Base-by-base conservation (phyloP, 1,140 invertebrate species). In the Drusus annulatus region DNA sequence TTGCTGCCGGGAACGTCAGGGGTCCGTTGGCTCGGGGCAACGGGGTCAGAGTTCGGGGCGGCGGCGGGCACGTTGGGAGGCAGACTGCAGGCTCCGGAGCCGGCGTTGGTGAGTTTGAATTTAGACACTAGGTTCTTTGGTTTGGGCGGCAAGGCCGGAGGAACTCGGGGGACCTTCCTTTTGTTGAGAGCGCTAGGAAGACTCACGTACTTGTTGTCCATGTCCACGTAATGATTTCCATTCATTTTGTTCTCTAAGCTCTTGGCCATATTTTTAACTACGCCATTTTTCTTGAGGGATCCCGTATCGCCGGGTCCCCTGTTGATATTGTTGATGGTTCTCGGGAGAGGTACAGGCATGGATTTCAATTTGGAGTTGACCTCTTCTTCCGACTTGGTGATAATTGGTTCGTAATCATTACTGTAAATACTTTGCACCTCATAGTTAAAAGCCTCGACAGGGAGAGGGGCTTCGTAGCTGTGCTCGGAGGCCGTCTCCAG, bases 141-240 rank as follows among this genome's bases (percentile, higher is more conserved):
- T 85, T 94, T 94, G 19, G 93, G 93, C 15, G 93, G 93, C 76
- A 94, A 85, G 73, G 92, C 93, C 77, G 93, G 93, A 31, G 94
- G 93, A 60, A 91, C 92, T 84, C 92, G 90, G 81, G 90, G 88
- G 36, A 91, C 90, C 86, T 92, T 92, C 82, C 85, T 89, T 82
- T 89, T 91, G 80, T 91, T 90, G 63, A 90, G 87, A 81, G 88
- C 88, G 73, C 88, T 89, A 15, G 65, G 78, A 10, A 50, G 52
- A 71, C 23, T 71, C 86, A 89, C 88, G 16, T 86, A 84, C 76
- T 85, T 86, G n/a, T 83, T 86, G 71, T 89, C 89, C 86, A 88
- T 86, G 74, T 88, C 87, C 21, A 89, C 84, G 69, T 88, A 88
- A 81, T 86, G 86, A 83, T 87, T 85, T 62, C 80, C 79, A 25